A percentile compares a stretch with the other conserved stretches of the same genome.
Evolutionary conservation across 1,140 invertebrate species (phyloP).

Genomic region (Pseudomyrmex sp.): DNA sequence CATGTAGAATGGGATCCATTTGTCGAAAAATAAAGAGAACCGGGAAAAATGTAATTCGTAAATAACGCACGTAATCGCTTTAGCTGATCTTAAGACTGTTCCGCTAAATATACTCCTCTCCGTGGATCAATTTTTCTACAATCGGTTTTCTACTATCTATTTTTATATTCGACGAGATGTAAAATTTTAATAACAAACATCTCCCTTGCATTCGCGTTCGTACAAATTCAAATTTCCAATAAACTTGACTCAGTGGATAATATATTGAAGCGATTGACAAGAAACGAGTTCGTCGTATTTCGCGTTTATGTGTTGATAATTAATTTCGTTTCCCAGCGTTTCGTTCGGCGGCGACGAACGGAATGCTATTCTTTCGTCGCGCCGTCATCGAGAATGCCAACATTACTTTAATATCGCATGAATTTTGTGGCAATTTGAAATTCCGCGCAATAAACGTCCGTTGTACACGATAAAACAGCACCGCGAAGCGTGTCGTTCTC

Average conservation of each 20-base stretch:
- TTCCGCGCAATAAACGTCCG: conserved; percentile 52
- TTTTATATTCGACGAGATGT: too few species aligned
- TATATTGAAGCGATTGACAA: conserved; percentile 17
- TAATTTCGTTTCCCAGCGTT: conserved; percentile 50
- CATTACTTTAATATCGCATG: conserved; percentile 57
- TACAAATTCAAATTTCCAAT: conserved; percentile 9
- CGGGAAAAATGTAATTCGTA: neutral
- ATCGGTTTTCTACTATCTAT: too few species aligned
- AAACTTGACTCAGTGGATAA: conserved; percentile 32
- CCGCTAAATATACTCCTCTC: too few species aligned
- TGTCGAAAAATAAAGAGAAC: conserved; percentile 18
- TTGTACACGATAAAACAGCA: conserved; percentile 48
- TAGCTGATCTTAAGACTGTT: neutral
- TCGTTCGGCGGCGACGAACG: conserved; percentile 25
- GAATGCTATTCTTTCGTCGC: conserved; percentile 42
- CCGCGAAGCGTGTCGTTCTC: conserved; percentile 36
- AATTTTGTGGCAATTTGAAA: conserved; percentile 57
- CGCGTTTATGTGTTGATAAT: conserved; percentile 26
- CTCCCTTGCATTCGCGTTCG: neutral
- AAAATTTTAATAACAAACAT: neutral
- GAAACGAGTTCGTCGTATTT: conserved; percentile 8
- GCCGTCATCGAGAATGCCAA: conserved; percentile 53
- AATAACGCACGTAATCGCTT: conserved; percentile 9
- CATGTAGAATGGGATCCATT: conserved; percentile 18
- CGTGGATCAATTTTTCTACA: too few species aligned